These are phyloP conservation scores for Drosophila biarmipes DNA, from an alignment of 1,140 invertebrate genomes.

Conservation along the genomic window DNA sequence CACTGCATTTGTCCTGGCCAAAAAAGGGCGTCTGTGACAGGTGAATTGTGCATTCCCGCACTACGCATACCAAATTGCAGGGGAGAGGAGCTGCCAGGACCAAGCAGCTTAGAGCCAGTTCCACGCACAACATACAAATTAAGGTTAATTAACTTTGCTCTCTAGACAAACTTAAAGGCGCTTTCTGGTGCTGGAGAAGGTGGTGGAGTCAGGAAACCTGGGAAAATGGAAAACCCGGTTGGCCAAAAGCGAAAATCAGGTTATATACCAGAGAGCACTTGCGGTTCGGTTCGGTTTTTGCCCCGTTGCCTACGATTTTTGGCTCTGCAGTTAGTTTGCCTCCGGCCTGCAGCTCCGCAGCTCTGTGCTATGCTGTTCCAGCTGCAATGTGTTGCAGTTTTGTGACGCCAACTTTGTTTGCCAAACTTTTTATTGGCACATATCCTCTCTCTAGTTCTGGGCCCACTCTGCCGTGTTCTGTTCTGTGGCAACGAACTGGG, in stretches of 20 bases:
- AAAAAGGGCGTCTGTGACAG: conserved; percentile 47
- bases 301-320: conserved; percentile 61
- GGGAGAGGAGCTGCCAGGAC: background rate
- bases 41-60: conserved; percentile 57
- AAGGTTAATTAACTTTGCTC: conserved; percentile 75
- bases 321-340: conserved; percentile 26
- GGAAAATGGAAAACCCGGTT: background rate
- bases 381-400: conserved; percentile 74
- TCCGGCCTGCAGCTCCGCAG: background rate
- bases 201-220: background rate
- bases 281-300: conserved; percentile 17
- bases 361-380: conserved; percentile 3
- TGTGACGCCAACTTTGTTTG: conserved; percentile 83
- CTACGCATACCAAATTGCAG: conserved; percentile 2
- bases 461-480: conserved; percentile 12
- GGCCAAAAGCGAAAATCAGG: conserved; percentile 40
- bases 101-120: conserved; percentile 17
- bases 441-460: conserved; percentile 56
- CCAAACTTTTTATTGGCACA: conserved; percentile 83
- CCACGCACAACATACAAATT: conserved; percentile 62
- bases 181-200: background rate
- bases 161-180: conserved; percentile 44
- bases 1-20: background rate
- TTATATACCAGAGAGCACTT: conserved; percentile 54
- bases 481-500: conserved; percentile 69